Base-by-base conservation (phyloP, 1,140 invertebrate genomes). In the Chlorops oryzae region DNA sequence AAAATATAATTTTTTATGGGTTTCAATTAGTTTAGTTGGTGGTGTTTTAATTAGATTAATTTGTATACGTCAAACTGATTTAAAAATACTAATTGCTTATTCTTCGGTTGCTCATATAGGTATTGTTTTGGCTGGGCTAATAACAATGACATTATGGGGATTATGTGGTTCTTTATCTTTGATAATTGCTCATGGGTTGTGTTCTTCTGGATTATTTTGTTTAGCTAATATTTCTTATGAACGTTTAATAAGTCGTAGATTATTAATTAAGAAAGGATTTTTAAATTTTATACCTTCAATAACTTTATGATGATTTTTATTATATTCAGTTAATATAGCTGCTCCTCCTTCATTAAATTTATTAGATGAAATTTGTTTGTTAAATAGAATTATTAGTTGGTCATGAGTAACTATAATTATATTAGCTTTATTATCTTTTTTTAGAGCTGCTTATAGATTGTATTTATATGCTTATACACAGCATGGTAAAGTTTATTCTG, bases 191-290 rank as follows among this genome's bases (percentile, higher is more conserved):
- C 82, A 85, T 79, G 82, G 81, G 3, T 63, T 81, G 56, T 80
- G 77, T 78, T 85, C 81, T 46, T 84, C 82, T 3, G 80, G 77
- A 0, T 71, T 85, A 75, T 85, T 85, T 81, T 79, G 74, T 80
- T 75, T 85, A 69, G 75, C 78, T 24, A 82, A 81, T 80, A 71
- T 82, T 59, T 72, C 59, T 62, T 85, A 84, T 80, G 75, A 81
- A 57, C 74, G 75, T 3, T 58, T 73, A 58, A 15, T 45, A 0
- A 72, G 67, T 15, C 70, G 68, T 23, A 73, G 67, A 23, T 53
- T 71, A 42, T 69, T 66, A 62, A 67, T 73, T 61, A 74, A 74
- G 70, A 74, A 73, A 42, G 69, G 72, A 0, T 52, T 73, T 59
- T 64, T 73, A 51, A 73, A 72, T 70, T 63, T 69, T 59, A 67